Conservation (phyloP, 2,113 vertebrate genomes). For the Ursus arctos region DNA sequence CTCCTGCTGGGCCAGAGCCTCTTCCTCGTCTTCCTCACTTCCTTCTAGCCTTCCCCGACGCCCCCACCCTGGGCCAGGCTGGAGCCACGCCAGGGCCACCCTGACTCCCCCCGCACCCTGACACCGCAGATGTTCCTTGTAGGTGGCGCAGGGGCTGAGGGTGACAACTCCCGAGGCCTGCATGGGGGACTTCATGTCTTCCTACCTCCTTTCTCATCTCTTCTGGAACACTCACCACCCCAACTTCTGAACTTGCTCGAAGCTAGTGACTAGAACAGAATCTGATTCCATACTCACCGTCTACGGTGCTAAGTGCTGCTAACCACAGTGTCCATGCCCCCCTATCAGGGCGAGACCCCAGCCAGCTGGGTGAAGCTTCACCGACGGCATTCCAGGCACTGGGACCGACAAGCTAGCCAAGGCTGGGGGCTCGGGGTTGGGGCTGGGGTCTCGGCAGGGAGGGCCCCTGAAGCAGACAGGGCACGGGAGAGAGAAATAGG, state of each 20-base stretch:
- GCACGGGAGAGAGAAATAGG: neutral
- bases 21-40: neutral
- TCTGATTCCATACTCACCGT: neutral
- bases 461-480: neutral
- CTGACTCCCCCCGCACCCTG: neutral
- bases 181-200: neutral
- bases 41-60: constrained; percentile 45
- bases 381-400: neutral
- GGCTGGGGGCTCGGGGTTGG: neutral
- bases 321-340: neutral
- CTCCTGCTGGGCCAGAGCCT: constrained; percentile 65
- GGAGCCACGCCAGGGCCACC: neutral
- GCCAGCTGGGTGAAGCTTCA: neutral
- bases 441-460: neutral
- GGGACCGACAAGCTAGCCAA: neutral
- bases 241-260: constrained; percentile 19
- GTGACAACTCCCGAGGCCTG: neutral
- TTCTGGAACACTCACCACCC: neutral
- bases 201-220: constrained; percentile 49
- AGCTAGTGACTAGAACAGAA: neutral
- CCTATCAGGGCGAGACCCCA: neutral
- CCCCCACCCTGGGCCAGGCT: neutral
- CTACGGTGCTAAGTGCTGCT: constrained; percentile 51
- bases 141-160: neutral
- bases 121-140: neutral